Conservation (phyloP, 2,888 invertebrate species). For the Aplocera efformata region DNA sequence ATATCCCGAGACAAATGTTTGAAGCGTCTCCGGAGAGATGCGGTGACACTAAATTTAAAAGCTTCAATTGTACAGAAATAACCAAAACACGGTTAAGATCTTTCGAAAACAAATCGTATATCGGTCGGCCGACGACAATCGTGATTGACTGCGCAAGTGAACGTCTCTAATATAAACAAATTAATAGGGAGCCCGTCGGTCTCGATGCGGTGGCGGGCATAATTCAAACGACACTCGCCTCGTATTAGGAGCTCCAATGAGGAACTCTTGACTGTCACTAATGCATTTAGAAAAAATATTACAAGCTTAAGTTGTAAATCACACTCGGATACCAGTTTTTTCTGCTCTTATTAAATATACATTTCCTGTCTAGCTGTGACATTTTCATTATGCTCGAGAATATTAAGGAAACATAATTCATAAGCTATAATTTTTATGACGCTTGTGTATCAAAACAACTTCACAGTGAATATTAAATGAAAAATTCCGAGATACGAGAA, state of each 20-base stretch:
- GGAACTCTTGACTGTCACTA: slow-evolving; percentile 50
- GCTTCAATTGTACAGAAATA: slow-evolving; percentile 80
- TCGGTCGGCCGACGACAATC: slow-evolving; percentile 76
- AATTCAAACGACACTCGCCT: slow-evolving; percentile 46
- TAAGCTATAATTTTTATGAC: slow-evolving; percentile 46
- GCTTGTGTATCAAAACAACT: slow-evolving; percentile 36
- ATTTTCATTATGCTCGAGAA: slow-evolving; percentile 55
- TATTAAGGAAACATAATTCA: slow-evolving; percentile 64
- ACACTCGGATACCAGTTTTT: slow-evolving; percentile 41
- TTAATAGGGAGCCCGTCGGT: slow-evolving; percentile 68
- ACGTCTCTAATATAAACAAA: slow-evolving; percentile 78
- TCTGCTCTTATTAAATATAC: slow-evolving; percentile 53
- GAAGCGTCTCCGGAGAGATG: slow-evolving; percentile 73
- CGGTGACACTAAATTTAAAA: slow-evolving; percentile 80
- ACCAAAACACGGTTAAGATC: slow-evolving; percentile 79
- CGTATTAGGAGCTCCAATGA: slow-evolving; percentile 41
- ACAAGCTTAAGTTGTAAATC: slow-evolving; percentile 57
- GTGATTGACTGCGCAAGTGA: slow-evolving; percentile 80
- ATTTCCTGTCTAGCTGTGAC: slow-evolving; percentile 58
- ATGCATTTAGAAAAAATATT: slow-evolving; percentile 60
- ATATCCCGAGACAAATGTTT: slow-evolving; percentile 79
- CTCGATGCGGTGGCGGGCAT: slow-evolving; percentile 43
- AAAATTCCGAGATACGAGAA: slow-evolving; percentile 1
- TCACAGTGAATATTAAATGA: slow-evolving; percentile 36
- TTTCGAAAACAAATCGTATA: slow-evolving; percentile 79